Evolutionary conservation across 2,888 invertebrate species (phyloP).

Genomic region (Automeris io): DNA sequence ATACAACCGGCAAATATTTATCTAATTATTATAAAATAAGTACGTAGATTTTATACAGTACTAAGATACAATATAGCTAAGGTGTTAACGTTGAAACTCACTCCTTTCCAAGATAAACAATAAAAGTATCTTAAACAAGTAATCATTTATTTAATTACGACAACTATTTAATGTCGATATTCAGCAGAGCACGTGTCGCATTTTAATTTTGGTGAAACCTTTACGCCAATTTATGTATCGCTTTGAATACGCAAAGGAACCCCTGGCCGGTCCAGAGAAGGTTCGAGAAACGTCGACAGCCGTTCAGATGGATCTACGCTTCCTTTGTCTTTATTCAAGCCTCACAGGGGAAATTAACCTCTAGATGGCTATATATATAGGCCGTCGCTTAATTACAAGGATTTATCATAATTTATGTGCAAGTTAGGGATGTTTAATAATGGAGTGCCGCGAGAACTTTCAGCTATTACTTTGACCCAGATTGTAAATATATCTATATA

Average conservation of each 20-base stretch:
- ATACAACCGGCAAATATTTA: too few species aligned
- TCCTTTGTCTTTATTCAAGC: slow-evolving; percentile 31
- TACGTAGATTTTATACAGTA: too few species aligned
- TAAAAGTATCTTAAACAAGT: too few species aligned
- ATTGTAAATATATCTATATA: too few species aligned
- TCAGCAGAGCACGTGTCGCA: not conserved
- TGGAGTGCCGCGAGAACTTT: slow-evolving; percentile 10
- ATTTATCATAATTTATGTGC: slow-evolving; percentile 24
- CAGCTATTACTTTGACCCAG: slow-evolving; percentile 4
- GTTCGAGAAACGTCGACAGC: slow-evolving; percentile 10
- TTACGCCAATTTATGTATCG: too few species aligned
- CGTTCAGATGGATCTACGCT: slow-evolving; percentile 23
- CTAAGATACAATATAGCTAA: too few species aligned
- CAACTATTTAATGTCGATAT: too few species aligned
- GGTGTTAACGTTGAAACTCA: too few species aligned
- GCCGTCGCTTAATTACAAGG: slow-evolving; percentile 8
- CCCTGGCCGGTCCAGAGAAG: slow-evolving; percentile 1
- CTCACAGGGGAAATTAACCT: slow-evolving; percentile 41
- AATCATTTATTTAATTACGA: too few species aligned
- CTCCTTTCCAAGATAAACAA: too few species aligned
- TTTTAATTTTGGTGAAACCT: not conserved
- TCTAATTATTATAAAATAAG: too few species aligned
- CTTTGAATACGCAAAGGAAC: slow-evolving; percentile 9
- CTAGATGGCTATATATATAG: slow-evolving; percentile 14
- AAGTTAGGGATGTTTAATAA: slow-evolving; percentile 7